phyloP scores from a whole-genome alignment of 2,113 vertebrate genomes.

The Microtus ochrogaster region DNA sequence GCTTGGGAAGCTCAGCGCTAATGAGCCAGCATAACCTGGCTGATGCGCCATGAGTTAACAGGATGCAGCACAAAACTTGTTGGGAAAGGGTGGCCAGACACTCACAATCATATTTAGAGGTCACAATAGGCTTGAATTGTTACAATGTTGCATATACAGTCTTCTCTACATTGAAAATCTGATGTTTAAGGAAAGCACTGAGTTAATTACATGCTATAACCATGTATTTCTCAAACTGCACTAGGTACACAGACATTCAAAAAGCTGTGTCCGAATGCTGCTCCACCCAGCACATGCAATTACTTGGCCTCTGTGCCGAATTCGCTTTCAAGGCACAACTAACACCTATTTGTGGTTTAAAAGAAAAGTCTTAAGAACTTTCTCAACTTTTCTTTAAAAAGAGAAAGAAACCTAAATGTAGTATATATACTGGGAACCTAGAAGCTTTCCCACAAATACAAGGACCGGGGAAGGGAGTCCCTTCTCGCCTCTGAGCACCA shows the following conservation, averaged over 20 bases:
- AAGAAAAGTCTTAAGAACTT: background rate
- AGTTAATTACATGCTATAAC: background rate
- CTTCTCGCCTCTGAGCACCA: too few species aligned
- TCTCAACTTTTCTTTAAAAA: background rate
- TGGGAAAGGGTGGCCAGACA: background rate
- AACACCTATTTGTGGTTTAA: background rate
- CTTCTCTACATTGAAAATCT: background rate
- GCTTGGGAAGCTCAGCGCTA: background rate
- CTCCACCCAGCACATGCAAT: background rate
- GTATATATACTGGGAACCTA: background rate
- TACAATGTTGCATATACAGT: background rate
- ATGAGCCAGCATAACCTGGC: background rate
- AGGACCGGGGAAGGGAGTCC: background rate
- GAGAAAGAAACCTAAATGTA: background rate
- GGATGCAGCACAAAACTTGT: background rate
- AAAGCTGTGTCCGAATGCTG: background rate
- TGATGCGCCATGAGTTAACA: background rate
- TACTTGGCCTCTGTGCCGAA: background rate
- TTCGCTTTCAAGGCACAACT: conserved; percentile 19
- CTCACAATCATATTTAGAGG: background rate
- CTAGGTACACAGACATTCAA: background rate
- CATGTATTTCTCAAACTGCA: background rate
- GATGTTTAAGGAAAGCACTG: background rate
- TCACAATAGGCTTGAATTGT: background rate
- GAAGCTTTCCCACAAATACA: background rate